Conservation (phyloP, 2,888 invertebrate genomes). For the Tetranychus piercei region DNA sequence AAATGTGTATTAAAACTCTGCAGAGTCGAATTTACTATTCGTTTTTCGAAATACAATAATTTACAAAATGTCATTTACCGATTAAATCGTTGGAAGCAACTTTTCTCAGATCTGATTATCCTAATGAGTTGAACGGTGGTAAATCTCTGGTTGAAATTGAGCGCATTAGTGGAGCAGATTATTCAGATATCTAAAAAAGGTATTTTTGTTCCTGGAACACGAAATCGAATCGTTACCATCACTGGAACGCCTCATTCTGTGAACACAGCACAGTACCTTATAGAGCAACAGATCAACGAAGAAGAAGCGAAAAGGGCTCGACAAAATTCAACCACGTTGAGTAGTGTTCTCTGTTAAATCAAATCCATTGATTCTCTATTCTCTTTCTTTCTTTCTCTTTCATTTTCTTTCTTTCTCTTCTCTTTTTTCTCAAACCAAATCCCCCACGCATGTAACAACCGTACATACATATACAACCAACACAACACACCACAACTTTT, state of each 20-base stretch:
- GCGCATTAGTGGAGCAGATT: slow-evolving; percentile 85
- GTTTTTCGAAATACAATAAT: too few species aligned
- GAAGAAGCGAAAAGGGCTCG: slow-evolving; percentile 85
- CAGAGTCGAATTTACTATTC: too few species aligned
- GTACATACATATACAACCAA: background rate
- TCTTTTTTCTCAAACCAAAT: slow-evolving; percentile 1
- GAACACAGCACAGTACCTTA: slow-evolving; percentile 76
- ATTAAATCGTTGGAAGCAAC: too few species aligned
- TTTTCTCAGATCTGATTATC: too few species aligned
- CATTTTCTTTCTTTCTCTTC: background rate
- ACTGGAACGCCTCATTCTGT: slow-evolving; percentile 73
- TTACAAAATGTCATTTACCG: too few species aligned
- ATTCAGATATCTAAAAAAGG: slow-evolving; percentile 98
- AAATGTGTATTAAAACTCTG: too few species aligned
- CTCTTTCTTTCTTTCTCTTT: background rate
- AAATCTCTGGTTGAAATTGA: slow-evolving; percentile 91
- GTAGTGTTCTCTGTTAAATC: slow-evolving; percentile 1
- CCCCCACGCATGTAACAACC: slow-evolving; percentile 1
- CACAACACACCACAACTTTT: background rate
- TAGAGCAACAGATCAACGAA: slow-evolving; percentile 87
- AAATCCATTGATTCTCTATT: background rate
- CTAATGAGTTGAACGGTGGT: too few species aligned
- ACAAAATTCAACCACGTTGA: slow-evolving; percentile 37
- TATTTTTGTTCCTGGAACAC: slow-evolving; percentile 86
- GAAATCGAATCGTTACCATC: slow-evolving; percentile 91